Base-by-base conservation (phyloP, 2,113 vertebrate species). In the Electrona antarctica region DNA sequence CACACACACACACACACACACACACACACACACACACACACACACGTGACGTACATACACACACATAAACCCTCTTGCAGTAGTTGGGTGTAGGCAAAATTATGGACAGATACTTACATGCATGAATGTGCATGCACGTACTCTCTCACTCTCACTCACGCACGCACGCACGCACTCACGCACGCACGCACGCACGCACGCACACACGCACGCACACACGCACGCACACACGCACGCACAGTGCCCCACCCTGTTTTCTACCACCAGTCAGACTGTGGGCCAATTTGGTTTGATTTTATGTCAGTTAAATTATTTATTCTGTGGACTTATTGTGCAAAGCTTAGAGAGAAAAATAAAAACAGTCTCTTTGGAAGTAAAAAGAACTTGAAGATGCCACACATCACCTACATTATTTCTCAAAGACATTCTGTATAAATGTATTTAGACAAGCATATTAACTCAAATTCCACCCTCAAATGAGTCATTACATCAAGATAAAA, bases 301-400 rank as follows among this genome's bases (percentile, higher is more conserved):
- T 80, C 55, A 71, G 67, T 81, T 80, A 81, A 86, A 52, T 85
- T 59, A 81, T 62, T 51, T 21, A 55, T 70, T 77, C 69, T 69
- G 9, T 72, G 45, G 71, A 79, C 79, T 69, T 21, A 78, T 80
- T 84, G 60, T 62, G 74, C 82, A 75, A 84, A 54, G 10, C n/a
- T 54, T 12, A 54, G 47, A 10, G 59, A 72, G 65, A 75, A 68
- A 67, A 73, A 49, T 7, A 77, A 76, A 84, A 80, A 8, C 33
- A 52, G 60, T 67, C 9, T 15, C 12, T 71, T 62, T 49, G 61
- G 62, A 74, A 41, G 21, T 21, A 52, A 56, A 58, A 68, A 41
- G 33, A 41, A 51, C 55, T 14, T 56, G 8, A 56, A 56, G 46
- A 28, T 41, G 33, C 3, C 33, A 6, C 13, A 48, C 33, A 6